Base-by-base conservation (phyloP, 2,797 vertebrate species). In the Gallinago stenura region DNA sequence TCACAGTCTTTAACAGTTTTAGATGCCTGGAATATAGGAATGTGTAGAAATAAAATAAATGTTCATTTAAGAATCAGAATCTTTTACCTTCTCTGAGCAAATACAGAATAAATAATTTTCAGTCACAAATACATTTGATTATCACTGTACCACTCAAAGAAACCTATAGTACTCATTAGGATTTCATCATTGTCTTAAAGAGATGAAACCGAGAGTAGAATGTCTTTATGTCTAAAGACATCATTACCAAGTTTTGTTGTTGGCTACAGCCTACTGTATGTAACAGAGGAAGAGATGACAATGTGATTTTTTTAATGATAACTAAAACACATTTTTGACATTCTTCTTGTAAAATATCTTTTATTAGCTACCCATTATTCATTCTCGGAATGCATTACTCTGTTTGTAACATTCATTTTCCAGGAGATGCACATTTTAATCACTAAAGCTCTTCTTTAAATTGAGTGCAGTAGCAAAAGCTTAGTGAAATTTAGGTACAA, bases 101-200 rank as follows among this genome's bases (percentile, higher is more conserved):
- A 96, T 53, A 90, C 57, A 81, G 61, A 94, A 53, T 60, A 92
- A 93, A 41, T 85, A 95, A 71, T 90, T 97, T 97, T 96, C 81
- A 93, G 87, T 96, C 97, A 96, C 58, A 95, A 97, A 96, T 94
- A 95, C 81, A 89, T 87, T 96, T 91, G 72, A 62, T 93, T 95
- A 94, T 97, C 96, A 93, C 88, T 82, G 69, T 91, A 80, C 26
- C 28, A 85, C 71, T 93, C 77, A 85, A 87, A 96, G 80, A 96
- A 97, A 93, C 57, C 70, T 97, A 96, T 87, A 86, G 60, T 50
- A 93, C 61, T 96, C 88, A 83, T 96, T 96, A 95, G 50, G 33
- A 86, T 96, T 97, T 97, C 79, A 95, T 95, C 96, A 93, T 37
- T 89, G 46, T 81, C 56, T 96, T 85, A 92, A 95, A 86, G 45